Evolutionary conservation across 35 echinoderm and acorn worm species (phyloP).

Genomic region (Anneissia japonica): DNA sequence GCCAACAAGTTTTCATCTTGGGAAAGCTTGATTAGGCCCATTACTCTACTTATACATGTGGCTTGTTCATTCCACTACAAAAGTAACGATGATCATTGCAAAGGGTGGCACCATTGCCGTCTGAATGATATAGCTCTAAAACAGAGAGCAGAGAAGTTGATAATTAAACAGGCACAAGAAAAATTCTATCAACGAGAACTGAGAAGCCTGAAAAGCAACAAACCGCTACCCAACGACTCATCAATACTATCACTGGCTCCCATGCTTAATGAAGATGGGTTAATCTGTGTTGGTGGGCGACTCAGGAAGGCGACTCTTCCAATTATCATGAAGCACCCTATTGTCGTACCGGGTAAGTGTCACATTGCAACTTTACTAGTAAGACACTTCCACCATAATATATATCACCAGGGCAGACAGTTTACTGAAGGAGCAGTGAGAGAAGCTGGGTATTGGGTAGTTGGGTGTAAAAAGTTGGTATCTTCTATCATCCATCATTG

Average conservation of each 20-base stretch:
- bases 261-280: not conserved
- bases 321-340: not conserved
- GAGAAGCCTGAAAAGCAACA: not conserved
- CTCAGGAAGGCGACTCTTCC: not conserved
- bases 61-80: not conserved
- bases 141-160: not conserved
- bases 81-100: not conserved
- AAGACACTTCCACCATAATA: too few relatives aligned
- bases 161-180: not conserved
- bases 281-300: not conserved
- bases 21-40: not conserved
- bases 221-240: not conserved
- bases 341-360: not conserved
- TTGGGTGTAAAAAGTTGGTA: not conserved
- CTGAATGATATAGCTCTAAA: not conserved
- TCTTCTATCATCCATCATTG: not conserved
- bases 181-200: not conserved
- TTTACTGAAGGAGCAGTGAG: not conserved
- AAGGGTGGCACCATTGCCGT: not conserved
- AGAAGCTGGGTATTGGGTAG: not conserved
- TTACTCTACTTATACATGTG: not conserved
- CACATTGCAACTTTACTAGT: constrained; percentile 15
- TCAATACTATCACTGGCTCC: not conserved
- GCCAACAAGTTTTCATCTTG: too few relatives aligned
- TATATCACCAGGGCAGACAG: not conserved